These are phyloP conservation scores for Drosophila auraria DNA, from an alignment of 1,140 invertebrate genomes.

Conservation along the genomic window DNA sequence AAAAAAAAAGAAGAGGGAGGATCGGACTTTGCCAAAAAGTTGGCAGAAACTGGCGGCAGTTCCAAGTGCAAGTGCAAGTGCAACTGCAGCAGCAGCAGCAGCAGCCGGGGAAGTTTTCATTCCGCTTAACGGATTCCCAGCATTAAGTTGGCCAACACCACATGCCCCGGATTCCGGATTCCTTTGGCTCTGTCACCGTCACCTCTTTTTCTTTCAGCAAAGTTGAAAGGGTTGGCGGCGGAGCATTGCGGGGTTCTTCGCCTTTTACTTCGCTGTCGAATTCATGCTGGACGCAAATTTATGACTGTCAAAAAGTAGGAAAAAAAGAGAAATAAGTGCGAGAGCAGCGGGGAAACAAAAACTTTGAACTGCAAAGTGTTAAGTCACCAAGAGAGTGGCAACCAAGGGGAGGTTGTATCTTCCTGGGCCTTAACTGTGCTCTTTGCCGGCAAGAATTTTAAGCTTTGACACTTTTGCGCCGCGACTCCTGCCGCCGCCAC, in stretches of 20 bases:
- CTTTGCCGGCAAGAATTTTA: slow-evolving; percentile 22
- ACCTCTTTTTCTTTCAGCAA: neutral
- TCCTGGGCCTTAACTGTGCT: neutral
- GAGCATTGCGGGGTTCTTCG: slow-evolving; percentile 5
- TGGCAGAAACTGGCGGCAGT: slow-evolving; percentile 1
- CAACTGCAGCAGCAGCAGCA: neutral
- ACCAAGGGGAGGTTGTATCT: neutral
- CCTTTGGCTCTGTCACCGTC: neutral
- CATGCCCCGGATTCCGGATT: slow-evolving; percentile 12
- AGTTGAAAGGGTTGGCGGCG: neutral
- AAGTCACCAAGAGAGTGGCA: slow-evolving; percentile 3
- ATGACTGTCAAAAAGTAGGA: slow-evolving; percentile 70
- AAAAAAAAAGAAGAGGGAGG: neutral
- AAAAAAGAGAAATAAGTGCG: neutral
- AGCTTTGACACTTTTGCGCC: slow-evolving; percentile 49
- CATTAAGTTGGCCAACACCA: slow-evolving; percentile 43
- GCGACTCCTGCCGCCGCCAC: slow-evolving; percentile 3
- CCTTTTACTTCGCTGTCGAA: slow-evolving; percentile 56
- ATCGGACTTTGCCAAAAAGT: slow-evolving; percentile 30
- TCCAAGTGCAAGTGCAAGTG: slow-evolving; percentile 25
- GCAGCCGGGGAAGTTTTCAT: slow-evolving; percentile 49
- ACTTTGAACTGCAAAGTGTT: slow-evolving; percentile 38
- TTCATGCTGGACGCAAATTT: slow-evolving; percentile 73
- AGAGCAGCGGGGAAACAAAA: slow-evolving; percentile 13
- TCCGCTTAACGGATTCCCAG: slow-evolving; percentile 60